Base-by-base conservation (phyloP, 1,140 invertebrate genomes). In the Saccostrea glomerata region DNA sequence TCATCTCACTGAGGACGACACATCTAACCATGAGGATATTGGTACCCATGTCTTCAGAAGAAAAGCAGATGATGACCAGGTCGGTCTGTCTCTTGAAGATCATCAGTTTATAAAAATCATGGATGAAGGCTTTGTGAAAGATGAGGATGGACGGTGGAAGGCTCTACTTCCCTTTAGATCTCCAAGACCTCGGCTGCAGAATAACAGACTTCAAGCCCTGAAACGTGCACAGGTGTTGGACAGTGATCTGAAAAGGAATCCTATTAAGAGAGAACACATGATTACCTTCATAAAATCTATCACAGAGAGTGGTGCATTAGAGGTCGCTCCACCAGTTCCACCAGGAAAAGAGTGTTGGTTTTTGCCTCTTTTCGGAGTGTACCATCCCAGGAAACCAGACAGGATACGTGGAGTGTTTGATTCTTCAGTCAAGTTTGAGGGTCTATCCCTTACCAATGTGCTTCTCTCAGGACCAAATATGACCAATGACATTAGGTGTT, bases 301-400 rank as follows among this genome's bases (percentile, higher is more conserved):
- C n/a, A n/a, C n/a, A n/a, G n/a, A n/a, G n/a, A n/a, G n/a, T n/a
- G n/a, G n/a, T n/a, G n/a, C n/a, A n/a, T n/a, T n/a, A n/a, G n/a
- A n/a, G n/a, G n/a, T n/a, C n/a, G n/a, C n/a, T n/a, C n/a, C n/a
- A n/a, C n/a, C n/a, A n/a, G n/a, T n/a, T n/a, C 20, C 20, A 17
- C 82, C 87, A 55, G 40, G 36, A 40, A 55, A 15, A 82, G 90
- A 91, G 63, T 90, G 85, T 55, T 88, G 88, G 88, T 88, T 86
- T 82, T 56, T 91, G 36, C 88, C 86, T n/a, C 54, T 90, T 0
- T 91, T 89, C 82, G 90, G 82, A 73, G 87, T 91, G 7, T 91
- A 90, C 82, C 85, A 91, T 36, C 89, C 86, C 2, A 84, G 88
- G 55, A 90, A 89, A 86, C 87, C 86, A 2, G 30, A 86, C n/a